These are phyloP conservation scores for Leptobrachium leishanense DNA, from an alignment of 2,113 vertebrate species.

Conservation along the genomic window DNA sequence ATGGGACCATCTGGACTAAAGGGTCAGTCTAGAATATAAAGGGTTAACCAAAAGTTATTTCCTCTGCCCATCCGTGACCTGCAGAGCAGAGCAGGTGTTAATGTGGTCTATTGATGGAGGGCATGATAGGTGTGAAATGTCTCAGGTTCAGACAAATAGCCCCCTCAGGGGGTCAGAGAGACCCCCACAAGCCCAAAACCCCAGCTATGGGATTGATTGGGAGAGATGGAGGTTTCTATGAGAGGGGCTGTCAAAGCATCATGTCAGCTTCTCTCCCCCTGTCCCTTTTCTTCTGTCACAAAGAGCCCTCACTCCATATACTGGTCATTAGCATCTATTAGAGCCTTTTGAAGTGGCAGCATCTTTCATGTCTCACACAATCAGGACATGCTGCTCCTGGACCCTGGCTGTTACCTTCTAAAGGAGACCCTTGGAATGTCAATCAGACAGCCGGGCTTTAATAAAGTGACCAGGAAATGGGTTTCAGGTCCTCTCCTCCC, in stretches of 20 bases:
- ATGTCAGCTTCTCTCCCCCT: conserved; percentile 55
- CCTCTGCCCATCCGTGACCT: conserved; percentile 8
- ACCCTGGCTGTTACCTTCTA: conserved; percentile 65
- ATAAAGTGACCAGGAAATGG: conserved; percentile 77
- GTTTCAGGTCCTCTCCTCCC: conserved; percentile 55
- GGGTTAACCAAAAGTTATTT: background rate
- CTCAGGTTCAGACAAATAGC: conserved; percentile 59
- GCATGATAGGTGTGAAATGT: conserved; percentile 70
- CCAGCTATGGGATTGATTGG: conserved; percentile 7
- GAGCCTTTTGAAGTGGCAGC: conserved; percentile 83
- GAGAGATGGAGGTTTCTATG: conserved; percentile 62
- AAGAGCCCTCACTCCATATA: conserved; percentile 75
- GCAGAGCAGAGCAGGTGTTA: conserved; percentile 28
- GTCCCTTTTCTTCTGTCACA: conserved; percentile 69
- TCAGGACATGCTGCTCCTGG: conserved; percentile 63
- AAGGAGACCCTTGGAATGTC: conserved; percentile 67
- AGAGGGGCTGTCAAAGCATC: conserved; percentile 66
- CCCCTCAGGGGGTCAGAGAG: conserved; percentile 46
- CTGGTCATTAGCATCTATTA: conserved; percentile 94
- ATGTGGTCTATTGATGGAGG: background rate
- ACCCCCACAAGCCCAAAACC: conserved; percentile 5
- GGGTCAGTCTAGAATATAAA: background rate
- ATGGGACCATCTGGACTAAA: too few relatives aligned
- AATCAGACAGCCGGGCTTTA: conserved; percentile 66
- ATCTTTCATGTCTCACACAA: conserved; percentile 72